These are phyloP conservation scores for Hydrochoerus hydrochaeris DNA, from an alignment of 2,113 vertebrate species.

Conservation along the genomic window DNA sequence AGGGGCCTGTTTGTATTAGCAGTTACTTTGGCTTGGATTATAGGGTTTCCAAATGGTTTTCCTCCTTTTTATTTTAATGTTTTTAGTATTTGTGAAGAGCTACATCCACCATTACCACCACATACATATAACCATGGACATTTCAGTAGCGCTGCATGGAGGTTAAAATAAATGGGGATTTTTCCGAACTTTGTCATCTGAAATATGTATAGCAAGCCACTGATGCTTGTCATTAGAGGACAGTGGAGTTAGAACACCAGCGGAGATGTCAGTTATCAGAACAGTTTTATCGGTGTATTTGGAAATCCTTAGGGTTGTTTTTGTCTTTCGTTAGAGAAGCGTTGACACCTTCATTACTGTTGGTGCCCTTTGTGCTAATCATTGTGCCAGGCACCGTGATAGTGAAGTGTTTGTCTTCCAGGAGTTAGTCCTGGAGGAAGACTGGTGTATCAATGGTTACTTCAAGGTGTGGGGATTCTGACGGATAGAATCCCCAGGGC, in stretches of 20 bases:
- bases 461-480: not conserved
- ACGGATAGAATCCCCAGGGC: not conserved
- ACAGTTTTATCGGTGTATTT: not conserved
- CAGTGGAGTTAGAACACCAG: not conserved
- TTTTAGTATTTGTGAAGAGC: constrained; percentile 18
- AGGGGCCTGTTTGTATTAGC: constrained; percentile 79
- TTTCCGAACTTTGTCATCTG: not conserved
- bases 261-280: not conserved
- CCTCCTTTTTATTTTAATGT: constrained; percentile 3
- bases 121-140: not conserved
- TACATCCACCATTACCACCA: not conserved
- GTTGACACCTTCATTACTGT: not conserved
- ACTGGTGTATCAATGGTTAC: not conserved
- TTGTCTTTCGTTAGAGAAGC: not conserved
- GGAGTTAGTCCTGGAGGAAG: not conserved
- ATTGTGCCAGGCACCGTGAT: too few relatives aligned
- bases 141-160: not conserved
- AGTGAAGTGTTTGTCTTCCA: not conserved
- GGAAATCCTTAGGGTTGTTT: not conserved
- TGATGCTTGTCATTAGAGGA: not conserved
- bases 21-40: constrained; percentile 68
- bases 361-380: not conserved
- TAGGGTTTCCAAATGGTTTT: not conserved
- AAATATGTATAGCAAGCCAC: not conserved
- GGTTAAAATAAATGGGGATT: not conserved